A percentile compares a stretch with the other conserved stretches of the same genome.
Evolutionary conservation across 2,888 invertebrate genomes (phyloP).

Genomic region (Yponomeuta plumbellus): DNA sequence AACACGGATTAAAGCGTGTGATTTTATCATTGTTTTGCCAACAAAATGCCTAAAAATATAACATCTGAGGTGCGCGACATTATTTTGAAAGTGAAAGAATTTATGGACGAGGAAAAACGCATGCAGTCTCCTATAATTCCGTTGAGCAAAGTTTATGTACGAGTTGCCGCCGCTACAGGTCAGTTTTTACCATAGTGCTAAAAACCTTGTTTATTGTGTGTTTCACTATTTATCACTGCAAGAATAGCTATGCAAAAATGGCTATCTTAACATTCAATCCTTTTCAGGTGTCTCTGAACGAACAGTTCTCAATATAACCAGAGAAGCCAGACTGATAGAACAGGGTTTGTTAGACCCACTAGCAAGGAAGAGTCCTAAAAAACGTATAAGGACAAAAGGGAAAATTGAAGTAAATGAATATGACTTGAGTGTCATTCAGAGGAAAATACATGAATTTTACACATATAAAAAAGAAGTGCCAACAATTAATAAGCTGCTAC

Average conservation of each 20-base stretch:
- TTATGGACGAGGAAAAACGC: conserved; percentile 70
- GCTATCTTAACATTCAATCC: conserved; percentile 2
- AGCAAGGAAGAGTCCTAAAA: conserved; percentile 60
- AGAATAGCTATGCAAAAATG: background rate
- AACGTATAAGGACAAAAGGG: conserved; percentile 62
- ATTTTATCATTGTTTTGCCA: background rate
- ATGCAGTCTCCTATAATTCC: conserved; percentile 72
- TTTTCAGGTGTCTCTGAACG: conserved; percentile 64
- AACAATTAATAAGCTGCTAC: conserved; percentile 62
- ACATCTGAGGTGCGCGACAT: conserved; percentile 68
- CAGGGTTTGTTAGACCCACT: conserved; percentile 65
- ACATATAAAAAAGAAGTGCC: conserved; percentile 69
- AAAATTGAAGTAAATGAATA: conserved; percentile 68
- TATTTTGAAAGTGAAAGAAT: conserved; percentile 67
- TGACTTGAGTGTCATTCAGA: conserved; percentile 61
- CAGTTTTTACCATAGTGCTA: conserved; percentile 19
- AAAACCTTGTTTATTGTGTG: background rate
- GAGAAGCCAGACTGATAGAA: conserved; percentile 64
- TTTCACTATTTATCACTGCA: background rate
- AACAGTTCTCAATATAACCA: conserved; percentile 63
- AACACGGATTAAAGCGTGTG: background rate
- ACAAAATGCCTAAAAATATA: conserved; percentile 67
- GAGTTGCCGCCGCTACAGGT: conserved; percentile 69
- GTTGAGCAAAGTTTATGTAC: conserved; percentile 63
- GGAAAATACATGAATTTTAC: conserved; percentile 69